Evolutionary conservation across 2,797 vertebrate genomes (phyloP), one percentile per base, ranked within the genome.

Genomic region (Tangara arthus): DNA sequence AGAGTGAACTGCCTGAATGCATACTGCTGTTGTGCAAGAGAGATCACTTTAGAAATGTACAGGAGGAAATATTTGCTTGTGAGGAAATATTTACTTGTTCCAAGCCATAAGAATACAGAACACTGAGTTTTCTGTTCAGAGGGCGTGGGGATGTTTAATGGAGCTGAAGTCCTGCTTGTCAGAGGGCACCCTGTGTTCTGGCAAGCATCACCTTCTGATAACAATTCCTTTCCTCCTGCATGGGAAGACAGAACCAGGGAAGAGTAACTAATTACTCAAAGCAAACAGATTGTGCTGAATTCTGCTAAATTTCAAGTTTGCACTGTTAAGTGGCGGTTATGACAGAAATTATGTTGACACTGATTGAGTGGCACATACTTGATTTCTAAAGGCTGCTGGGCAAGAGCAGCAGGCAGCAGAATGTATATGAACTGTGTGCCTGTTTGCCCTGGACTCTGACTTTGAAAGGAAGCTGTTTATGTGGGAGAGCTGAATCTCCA

Each of bases 11-110:
- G 77, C 42, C 47, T 84, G 77, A 70, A 93, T 26, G 70, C 66
- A 76, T 21, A 52, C 61, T 16, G 52, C 52, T 59, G 66, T 96
- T 96, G 88, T 91, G 94, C 88, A 95, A 96, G 85, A 94, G 50
- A 63, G 56, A 95, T 90, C 63, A 59, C 59, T 72, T 95, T 59
- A 88, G 91, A 95, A 94, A 90, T 4, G 47, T 66, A 93, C 82
- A 94, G 44, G 80, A 93, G 90, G 94, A 96, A 95, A 93, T 95
- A 88, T 90, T 88, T 96, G 80, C 85, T 88, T 72, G 80, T 94
- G 76, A 93, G 87, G 91, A 96, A 96, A 93, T 96, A 90, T 88
- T 90, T 96, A 73, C 79, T 95, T 91, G 65, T 95, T 91, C 94
- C 87, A 93, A 93, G 73, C 70, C 85, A 28, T 90, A 88, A 76